Base-by-base conservation (phyloP, 1,140 invertebrate genomes). In the Bombus turneri region DNA sequence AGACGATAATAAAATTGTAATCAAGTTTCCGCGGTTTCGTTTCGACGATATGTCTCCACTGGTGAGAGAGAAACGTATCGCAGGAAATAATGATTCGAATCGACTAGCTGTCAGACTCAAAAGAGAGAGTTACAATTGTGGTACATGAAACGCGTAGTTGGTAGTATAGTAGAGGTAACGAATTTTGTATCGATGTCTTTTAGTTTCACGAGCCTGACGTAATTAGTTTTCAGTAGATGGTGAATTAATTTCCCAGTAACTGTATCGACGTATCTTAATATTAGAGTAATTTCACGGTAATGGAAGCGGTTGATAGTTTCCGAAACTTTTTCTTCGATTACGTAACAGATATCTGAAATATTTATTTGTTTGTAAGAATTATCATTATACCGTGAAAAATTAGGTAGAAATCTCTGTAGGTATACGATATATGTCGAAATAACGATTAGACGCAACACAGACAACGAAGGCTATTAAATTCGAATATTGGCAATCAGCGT, bases 31-130 rank as follows among this genome's bases (percentile, higher is more conserved):
- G 66, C 66, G 66, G 78, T 71, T 71, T 81, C 34, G 64, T 68
- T 80, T 53, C 31, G 34, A 80, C 78, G 68, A 71, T 57, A 10
- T 39, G 78, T 57, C 47, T 53, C 13, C 78, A 15, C 2, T 18
- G 64, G 9, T 10, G 39, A 53, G 66, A 28, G 28, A 43, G 64
- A 25, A 71, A 57, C 28, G 78, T 71, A 39, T 81, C 47, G 34
- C 66, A 68, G 66, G 34, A 39, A 81, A 81, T 81, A 81, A 81
- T 81, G 43, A 81, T 71, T 25, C 43, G 78, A 47, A 81, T 81
- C 47, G 78, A 53, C 43, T 41, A 81, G 34, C 43, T 81, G 78
- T 71, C 78, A 22, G 12, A 34, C 39, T 5, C 34, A 31, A 71
- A 22, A 53, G 31, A 1, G 34, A 68, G 22, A 34, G 9, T 68